Evolutionary conservation across 2,797 vertebrate species (phyloP), one percentile per base, ranked within the genome.

Genomic region (Oreonectes daqikongensis): DNA sequence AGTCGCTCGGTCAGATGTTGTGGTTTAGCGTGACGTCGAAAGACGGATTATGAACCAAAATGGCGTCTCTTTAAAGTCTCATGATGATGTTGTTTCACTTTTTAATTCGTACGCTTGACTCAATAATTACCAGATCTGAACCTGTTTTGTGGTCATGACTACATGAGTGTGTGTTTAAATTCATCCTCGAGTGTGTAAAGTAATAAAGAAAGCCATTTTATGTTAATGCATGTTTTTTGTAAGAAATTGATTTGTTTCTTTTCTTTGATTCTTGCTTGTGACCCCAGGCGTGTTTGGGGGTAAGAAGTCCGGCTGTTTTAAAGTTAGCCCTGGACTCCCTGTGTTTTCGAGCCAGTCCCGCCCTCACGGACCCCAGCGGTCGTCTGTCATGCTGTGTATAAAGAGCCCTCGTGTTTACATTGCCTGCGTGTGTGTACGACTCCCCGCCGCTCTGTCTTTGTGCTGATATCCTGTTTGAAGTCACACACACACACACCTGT

Each of bases 381-480:
- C 76, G 77, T 79, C 66, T 4, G n/a, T 73, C 73, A 64, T 77
- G 75, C 82, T 81, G 77, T 77, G 74, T 76, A 60, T 79, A 81
- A 81, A 78, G 64, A 79, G 20, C 64, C 30, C 80, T 82, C 72
- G 80, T 82, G 80, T 85, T 82, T 77, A 65, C 79, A 74, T 78
- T 80, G 52, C 57, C 44, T 42, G 71, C 57, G 60, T 77, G 60
- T 77, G 46, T 52, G 82, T 26, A 18, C 32, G 72, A 35, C 82
- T 55, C 60, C 61, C 69, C 74, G 77, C 60, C n/a, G 46, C 55
- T 60, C 35, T 52, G 50, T 59, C 63, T 32, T 60, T 67, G 44
- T 46, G 69, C 52, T 63, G 18, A 72, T 70, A 66, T 79, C 30
- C 69, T 77, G 61, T 81, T 77, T 81, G 75, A 81, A 81, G 79